Evolutionary conservation across 2,113 vertebrate genomes (phyloP), one percentile per base, ranked within the genome.

Genomic region (Rynchops niger): DNA sequence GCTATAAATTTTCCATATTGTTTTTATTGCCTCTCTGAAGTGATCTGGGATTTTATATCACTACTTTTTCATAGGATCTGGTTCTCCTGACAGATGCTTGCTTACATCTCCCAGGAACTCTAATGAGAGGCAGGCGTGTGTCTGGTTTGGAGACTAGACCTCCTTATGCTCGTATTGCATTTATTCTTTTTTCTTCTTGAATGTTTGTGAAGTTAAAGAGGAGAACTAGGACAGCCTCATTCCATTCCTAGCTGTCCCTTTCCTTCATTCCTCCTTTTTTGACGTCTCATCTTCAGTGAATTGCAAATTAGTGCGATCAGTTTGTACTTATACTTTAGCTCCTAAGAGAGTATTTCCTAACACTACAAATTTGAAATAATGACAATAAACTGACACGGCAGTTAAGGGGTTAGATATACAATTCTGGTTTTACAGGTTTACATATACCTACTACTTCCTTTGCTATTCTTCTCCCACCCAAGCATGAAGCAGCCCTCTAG

Each of bases 1-100:
- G 93, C 70, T 93, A 58, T 95, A 96, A 91, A 97, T 95, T 94
- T 93, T 82, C 94, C 92, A 16, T 49, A 67, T 93, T 95, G 92
- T 89, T 96, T 97, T 96, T 97, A 97, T 86, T 78, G 83, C 94
- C 74, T 95, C 88, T 95, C 73, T 38, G 84, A 88, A 87, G 59
- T 26, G n/a, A 93, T 90, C 56, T 74, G 91, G 92, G 78, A 21
- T 94, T 96, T 95, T 94, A 87, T 90, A 70, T 89, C 52, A 29
- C 65, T 87, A 0, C 73, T 87, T 90, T 94, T 93, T 93, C 89
- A 30, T 2, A 17, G 62, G 65, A 36, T 26, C 88, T 96, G 82
- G 14, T 81, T 88, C 95, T 95, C 61, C 63, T 91, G 89, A 15
- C 95, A 94, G 95, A 69, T 85, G 86, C 74, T 87, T 85, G 58